Base-by-base conservation (phyloP, 2,797 vertebrate species). In the Peromyscus attwateri region DNA sequence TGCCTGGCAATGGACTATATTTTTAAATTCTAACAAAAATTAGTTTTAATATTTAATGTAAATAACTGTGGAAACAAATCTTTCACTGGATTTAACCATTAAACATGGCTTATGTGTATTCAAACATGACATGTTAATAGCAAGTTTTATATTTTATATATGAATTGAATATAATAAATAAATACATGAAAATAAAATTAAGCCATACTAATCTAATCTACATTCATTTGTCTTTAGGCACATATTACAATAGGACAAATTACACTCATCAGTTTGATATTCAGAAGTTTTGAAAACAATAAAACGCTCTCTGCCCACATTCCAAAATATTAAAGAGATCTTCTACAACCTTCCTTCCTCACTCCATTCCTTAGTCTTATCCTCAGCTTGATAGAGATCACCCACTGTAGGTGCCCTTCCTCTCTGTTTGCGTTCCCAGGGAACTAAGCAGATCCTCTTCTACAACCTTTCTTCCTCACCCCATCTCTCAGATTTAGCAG, bases 391-490 rank as follows among this genome's bases (percentile, higher is more conserved):
- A 11, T 64, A 64, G 25, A 64, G 62, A 27, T 27, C 25, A 64
- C 25, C 62, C 3, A 1, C 9, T 27, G 2, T 62, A 64, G 25
- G 8, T 9, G 10, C 10, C 62, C 25, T 64, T 64, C 62, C 25
- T 9, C 8, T 64, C 25, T 64, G 25, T 27, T 8, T 0, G 0
- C 2, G 9, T 27, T 64, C 62, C 25, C 10, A 27, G 25, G 8
- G 25, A 64, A 64, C 8, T 27, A 64, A 64, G 62, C 25, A 27
- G 23, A 11, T 27, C 62, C 62, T 64, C 62, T 10, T 1, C 25
- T 27, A 27, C 62, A 64, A 27, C 9, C 62, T 57, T 57, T 19
- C 16, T 64, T 64, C 62, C 25, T 64, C 62, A 64, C 62, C 62
- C 25, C 25, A 64, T 64, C 25, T 64, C 25, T 64, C 62, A 64